phyloP scores from a whole-genome alignment of 2,888 invertebrate genomes.

The Drosophila differens region DNA sequence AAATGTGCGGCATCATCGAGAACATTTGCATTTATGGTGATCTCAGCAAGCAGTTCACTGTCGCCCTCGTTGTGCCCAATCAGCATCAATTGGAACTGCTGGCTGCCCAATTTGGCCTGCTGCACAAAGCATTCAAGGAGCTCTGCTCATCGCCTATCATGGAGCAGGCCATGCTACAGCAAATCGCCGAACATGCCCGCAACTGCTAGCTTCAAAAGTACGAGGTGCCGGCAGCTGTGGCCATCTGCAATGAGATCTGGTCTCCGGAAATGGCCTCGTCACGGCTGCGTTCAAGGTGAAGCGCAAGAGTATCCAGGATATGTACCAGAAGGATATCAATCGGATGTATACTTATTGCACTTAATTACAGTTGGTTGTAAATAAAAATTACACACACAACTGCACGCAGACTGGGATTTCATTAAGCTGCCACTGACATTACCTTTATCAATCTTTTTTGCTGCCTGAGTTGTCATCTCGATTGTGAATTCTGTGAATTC shows the following conservation, averaged over 20 bases:
- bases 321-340: slow-evolving; percentile 96
- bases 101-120: slow-evolving; percentile 86
- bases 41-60: too few relatives aligned
- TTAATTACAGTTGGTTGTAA: neutral
- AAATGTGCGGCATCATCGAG: too few relatives aligned
- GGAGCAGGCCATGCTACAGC: too few relatives aligned
- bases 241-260: slow-evolving; percentile 96
- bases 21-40: too few relatives aligned
- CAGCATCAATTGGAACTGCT: too few relatives aligned
- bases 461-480: too few relatives aligned
- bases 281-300: slow-evolving; percentile 99
- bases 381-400: neutral
- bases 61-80: too few relatives aligned
- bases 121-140: slow-evolving; percentile 88
- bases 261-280: slow-evolving; percentile 98
- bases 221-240: slow-evolving; percentile 96
- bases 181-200: too few relatives aligned
- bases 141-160: slow-evolving; percentile 89
- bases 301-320: slow-evolving; percentile 97
- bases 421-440: too few relatives aligned
- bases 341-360: slow-evolving; percentile 96
- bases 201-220: too few relatives aligned
- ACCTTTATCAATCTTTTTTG: too few relatives aligned
- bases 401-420: neutral
- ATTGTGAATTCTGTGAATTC: neutral